A percentile compares a stretch with the other conserved stretches of the same genome.
These are phyloP conservation scores for Erythrolamprus reginae DNA, from an alignment of 2,113 vertebrate species.

Conservation along the genomic window DNA sequence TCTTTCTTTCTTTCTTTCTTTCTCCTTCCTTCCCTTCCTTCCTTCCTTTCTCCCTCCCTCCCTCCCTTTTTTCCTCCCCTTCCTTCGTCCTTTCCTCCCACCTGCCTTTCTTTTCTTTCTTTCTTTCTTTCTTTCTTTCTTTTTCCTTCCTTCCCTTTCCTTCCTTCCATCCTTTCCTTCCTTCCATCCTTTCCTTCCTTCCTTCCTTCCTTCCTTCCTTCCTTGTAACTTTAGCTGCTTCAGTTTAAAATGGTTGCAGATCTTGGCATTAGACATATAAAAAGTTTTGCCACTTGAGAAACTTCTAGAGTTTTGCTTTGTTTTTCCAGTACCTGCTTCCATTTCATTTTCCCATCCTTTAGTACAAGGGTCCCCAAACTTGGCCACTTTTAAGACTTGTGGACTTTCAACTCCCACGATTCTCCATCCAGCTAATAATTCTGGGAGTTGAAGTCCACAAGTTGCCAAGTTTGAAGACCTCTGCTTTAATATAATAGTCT, in stretches of 20 bases:
- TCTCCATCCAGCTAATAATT: too few relatives aligned
- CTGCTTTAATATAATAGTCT: too few relatives aligned
- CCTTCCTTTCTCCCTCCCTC: neutral
- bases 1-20: too few relatives aligned
- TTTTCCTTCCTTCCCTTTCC: neutral
- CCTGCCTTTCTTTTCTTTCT: too few relatives aligned
- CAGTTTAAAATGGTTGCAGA: neutral
- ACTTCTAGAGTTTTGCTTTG: neutral
- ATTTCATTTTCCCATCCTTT: neutral
- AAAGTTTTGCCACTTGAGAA: neutral
- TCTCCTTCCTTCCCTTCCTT: too few relatives aligned
- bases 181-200: neutral
- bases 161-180: too few relatives aligned
- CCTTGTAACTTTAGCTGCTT: neutral
- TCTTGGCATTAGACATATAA: neutral
- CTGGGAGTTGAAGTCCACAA: too few relatives aligned
- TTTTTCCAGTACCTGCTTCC: neutral
- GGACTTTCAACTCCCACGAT: too few relatives aligned
- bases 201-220: neutral
- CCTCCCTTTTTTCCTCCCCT: fast-evolving
- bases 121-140: fast-evolving
- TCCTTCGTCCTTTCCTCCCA: too few relatives aligned
- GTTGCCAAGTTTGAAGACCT: too few relatives aligned
- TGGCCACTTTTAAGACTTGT: too few relatives aligned
- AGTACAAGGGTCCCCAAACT: too few relatives aligned